phyloP scores from a whole-genome alignment of 2,797 vertebrate genomes.

The Lemur catta region DNA sequence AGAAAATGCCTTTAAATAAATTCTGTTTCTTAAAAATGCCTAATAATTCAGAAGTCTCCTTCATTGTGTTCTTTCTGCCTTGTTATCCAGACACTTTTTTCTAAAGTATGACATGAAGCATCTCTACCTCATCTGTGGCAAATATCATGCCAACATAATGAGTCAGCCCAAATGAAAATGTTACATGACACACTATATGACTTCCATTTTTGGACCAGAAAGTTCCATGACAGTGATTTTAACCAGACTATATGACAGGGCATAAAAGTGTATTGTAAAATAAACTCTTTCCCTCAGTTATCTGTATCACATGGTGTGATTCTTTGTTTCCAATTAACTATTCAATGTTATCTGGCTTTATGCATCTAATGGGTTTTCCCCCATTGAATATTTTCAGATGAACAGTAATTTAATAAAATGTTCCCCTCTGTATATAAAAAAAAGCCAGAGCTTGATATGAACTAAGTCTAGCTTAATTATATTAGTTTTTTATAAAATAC shows the following conservation, averaged over 20 bases:
- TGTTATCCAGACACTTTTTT: neutral
- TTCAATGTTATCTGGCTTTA: constrained; percentile 14
- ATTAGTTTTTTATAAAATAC: constrained; percentile 49
- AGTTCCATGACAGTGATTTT: constrained; percentile 34
- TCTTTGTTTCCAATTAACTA: constrained; percentile 36
- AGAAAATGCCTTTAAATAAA: constrained; percentile 34
- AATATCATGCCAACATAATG: neutral
- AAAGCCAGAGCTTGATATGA: neutral
- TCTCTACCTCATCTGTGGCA: neutral
- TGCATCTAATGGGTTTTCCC: constrained; percentile 36
- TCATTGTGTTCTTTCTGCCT: neutral
- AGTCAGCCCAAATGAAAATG: constrained; percentile 1
- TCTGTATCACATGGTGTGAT: neutral
- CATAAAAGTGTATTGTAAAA: constrained; percentile 38
- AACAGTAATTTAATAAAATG: constrained; percentile 58
- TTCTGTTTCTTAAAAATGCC: neutral
- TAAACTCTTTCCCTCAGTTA: neutral
- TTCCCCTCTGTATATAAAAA: constrained; percentile 9
- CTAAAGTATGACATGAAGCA: neutral
- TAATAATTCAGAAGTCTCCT: neutral
- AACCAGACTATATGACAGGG: constrained; percentile 31
- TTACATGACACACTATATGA: neutral
- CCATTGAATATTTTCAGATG: constrained; percentile 24
- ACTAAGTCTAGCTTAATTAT: constrained; percentile 46
- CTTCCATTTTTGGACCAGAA: constrained; percentile 39